Base-by-base conservation (phyloP, 2,888 invertebrate species). In the Galerucella pusilla region DNA sequence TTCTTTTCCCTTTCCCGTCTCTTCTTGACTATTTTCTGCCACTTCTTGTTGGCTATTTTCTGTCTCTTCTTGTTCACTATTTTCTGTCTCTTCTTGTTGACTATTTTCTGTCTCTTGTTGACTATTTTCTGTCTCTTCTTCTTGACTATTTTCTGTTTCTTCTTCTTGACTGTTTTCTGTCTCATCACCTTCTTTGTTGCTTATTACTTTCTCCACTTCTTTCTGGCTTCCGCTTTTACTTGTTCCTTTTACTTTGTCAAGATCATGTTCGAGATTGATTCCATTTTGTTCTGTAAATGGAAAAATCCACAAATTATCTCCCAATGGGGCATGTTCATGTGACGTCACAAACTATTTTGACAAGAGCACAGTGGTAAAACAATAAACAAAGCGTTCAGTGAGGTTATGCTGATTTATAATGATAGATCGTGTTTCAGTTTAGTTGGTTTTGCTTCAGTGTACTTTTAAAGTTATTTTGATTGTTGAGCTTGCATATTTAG, bases 121-220 rank as follows among this genome's bases (percentile, higher is more conserved):
- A 52, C 4, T 52, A 14, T 66, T 49, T 35, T 57, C 14, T 20
- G 49, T 54, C 14, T 68, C 54, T 11, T 46, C 42, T 68, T 28
- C 46, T 49, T 25, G n/a, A 7, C 45, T 59, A n/a, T 59, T 59
- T 35, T 70, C 16, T 25, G 66, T 49, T 9, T 73, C 73, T 16
- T 67, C 52, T 52, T 73, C 49, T 28, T 4, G 28, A 12, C 49
- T 52, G 46, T 57, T 68, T 35, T 60, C 68, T 45, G 57, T 57
- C 14, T 49, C 49, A 6, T 45, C 72, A 46, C 46, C 46, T 45
- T 66, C 46, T 25, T 28, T 10, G 11, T 12, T 60, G 12, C 12
- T 25, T 60, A 28, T n/a, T 52, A 14, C 60, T 25, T 60, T 28
- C 6, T 60, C 60, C 25, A 4, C 4, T 60, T 60, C 60, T 28